Conservation (phyloP, 2,113 vertebrate species). For the Axis porcinus region DNA sequence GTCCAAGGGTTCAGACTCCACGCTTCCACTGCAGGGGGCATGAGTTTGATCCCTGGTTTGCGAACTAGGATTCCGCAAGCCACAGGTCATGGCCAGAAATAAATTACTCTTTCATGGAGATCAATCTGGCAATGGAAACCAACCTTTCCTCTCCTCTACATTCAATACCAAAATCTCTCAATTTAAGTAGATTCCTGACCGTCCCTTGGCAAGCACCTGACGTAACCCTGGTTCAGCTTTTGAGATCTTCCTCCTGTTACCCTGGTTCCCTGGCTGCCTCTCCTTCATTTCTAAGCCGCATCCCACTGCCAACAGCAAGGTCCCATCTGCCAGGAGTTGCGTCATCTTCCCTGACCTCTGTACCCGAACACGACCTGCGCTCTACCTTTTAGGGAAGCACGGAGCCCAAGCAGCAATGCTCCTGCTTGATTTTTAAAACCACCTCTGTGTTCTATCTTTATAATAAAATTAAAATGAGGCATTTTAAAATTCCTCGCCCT, state of each 20-base stretch:
- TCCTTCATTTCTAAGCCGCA: not conserved
- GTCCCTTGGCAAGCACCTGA: not conserved
- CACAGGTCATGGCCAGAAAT: not conserved
- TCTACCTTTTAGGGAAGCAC: not conserved
- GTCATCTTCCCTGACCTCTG: not conserved
- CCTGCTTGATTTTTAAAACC: not conserved
- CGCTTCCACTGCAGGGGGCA: not conserved
- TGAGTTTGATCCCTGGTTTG: not conserved
- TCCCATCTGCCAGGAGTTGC: not conserved
- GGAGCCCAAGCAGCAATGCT: not conserved
- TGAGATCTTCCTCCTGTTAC: not conserved
- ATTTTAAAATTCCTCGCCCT: not conserved
- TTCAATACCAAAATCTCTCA: not conserved
- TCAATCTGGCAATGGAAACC: not conserved
- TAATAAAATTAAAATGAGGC: not conserved
- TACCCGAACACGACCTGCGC: accelerated
- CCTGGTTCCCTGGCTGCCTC: not conserved
- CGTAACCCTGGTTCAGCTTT: not conserved
- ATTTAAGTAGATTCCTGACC: not conserved
- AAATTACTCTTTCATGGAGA: not conserved
- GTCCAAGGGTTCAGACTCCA: not conserved
- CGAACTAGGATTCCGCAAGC: not conserved
- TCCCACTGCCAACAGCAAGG: not conserved
- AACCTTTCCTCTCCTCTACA: not conserved
- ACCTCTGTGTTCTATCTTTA: not conserved